These are phyloP conservation scores for Campoplex capitator DNA, from an alignment of 2,888 invertebrate species.

Conservation along the genomic window DNA sequence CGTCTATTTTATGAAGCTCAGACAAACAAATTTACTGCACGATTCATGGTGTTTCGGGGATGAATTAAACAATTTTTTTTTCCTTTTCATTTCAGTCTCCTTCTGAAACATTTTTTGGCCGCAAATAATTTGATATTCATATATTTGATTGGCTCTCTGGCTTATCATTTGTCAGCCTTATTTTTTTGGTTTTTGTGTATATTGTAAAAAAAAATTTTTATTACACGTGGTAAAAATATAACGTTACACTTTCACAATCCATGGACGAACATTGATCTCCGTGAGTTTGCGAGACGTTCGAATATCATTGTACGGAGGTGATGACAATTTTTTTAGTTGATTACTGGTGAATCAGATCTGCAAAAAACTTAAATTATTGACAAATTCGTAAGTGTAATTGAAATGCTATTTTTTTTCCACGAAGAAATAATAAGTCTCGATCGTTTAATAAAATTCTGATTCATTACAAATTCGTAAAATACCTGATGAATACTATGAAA, in stretches of 20 bases:
- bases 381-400: background rate
- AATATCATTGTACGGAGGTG: background rate
- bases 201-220: background rate
- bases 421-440: too few species aligned
- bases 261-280: background rate
- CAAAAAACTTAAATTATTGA: background rate
- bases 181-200: background rate
- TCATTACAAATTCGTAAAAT: too few species aligned
- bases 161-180: background rate
- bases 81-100: background rate
- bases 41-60: background rate
- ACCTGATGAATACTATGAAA: too few species aligned
- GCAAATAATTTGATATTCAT: background rate
- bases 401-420: background rate
- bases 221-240: background rate
- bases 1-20: slow-evolving; percentile 1
- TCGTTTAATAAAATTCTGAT: too few species aligned
- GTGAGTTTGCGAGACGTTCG: background rate
- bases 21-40: background rate
- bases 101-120: background rate
- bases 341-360: background rate
- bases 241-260: background rate
- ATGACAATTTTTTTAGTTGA: background rate
- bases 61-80: background rate
- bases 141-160: background rate